Base-by-base conservation (phyloP, 2,113 vertebrate species). In the Pluvialis apricaria region DNA sequence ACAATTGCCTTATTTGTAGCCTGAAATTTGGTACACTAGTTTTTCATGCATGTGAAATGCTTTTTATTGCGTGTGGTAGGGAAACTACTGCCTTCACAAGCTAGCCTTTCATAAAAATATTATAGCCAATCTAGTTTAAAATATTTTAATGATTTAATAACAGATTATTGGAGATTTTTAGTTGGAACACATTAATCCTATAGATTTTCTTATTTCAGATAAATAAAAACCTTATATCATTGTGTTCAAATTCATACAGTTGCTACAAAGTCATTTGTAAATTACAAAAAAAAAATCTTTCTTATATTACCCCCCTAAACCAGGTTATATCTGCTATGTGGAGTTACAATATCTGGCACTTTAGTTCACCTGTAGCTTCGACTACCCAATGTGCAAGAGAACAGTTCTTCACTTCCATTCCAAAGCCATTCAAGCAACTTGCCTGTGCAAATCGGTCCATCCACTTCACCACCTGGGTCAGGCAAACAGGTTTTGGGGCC, bases 1-100 rank as follows among this genome's bases (percentile, higher is more conserved):
- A 94, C 96, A 95, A 82, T 86, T 92, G 95, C 90, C 87, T 95
- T 95, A 97, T 97, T 97, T 97, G 96, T 91, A 88, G 93, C 73
- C 86, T 92, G 82, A 91, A 90, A 84, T 94, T 89, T 31, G 79
- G 93, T 90, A 86, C 69, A 69, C 69, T 94, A 75, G n/a, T 77
- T 97, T 96, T 96, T 94, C 88, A 82, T 82, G 83, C 69, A 44
- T 54, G 62, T 87, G 94, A 94, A 95, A 95, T 72, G 75, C 18
- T 94, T 94, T 96, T 95, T 96, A 92, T 93, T 86, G 92, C 72
- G 65, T 71, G 88, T 42, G 62, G 62, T 86, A 89, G 82, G 82
- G 60, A 92, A 96, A 82, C 36, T n/a, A 49, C 61, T 0, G 26
- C 54, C 82, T 88, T 88, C 85, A 52, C 58, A 75, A 91, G 58